Conservation (phyloP, 2,888 invertebrate genomes). For the Cerceris rybyensis region DNA sequence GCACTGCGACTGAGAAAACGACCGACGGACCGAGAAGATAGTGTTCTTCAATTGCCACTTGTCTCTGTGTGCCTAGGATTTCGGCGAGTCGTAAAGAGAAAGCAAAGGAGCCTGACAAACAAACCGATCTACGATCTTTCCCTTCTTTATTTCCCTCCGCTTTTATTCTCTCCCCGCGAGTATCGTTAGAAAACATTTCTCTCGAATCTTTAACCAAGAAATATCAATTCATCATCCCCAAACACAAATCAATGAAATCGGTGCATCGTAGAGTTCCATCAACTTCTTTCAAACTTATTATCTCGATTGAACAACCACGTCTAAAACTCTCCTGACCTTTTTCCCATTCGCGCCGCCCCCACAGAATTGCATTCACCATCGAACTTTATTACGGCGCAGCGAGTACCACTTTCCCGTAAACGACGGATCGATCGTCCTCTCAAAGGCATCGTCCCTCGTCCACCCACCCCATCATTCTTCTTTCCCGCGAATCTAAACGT, state of each 20-base stretch:
- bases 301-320: neutral
- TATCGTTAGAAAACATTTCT: neutral
- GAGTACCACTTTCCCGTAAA: conserved; percentile 25
- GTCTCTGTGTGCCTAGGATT: conserved; percentile 73
- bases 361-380: conserved; percentile 13
- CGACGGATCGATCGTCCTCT: conserved; percentile 19
- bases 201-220: no score
- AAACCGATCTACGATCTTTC: conserved; percentile 25
- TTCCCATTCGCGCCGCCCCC: conserved; percentile 16
- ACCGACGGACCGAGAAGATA: conserved; percentile 51
- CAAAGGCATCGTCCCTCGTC: no score
- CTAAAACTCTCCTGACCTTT: conserved; percentile 21
- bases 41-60: conserved; percentile 61
- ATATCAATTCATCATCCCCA: no score
- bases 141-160: neutral
- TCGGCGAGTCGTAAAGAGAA: conserved; percentile 64
- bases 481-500: no score
- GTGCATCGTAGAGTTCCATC: neutral
- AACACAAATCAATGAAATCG: no score
- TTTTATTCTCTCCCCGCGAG: neutral
- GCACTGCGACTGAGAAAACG: conserved; percentile 47
- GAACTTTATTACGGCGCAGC: conserved; percentile 26
- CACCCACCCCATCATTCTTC: no score
- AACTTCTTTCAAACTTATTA: neutral
- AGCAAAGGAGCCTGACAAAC: conserved; percentile 58